Evolutionary conservation across 1,140 invertebrate species (phyloP), one percentile per base, ranked within the genome.

Genomic region (Cepaea nemoralis): DNA sequence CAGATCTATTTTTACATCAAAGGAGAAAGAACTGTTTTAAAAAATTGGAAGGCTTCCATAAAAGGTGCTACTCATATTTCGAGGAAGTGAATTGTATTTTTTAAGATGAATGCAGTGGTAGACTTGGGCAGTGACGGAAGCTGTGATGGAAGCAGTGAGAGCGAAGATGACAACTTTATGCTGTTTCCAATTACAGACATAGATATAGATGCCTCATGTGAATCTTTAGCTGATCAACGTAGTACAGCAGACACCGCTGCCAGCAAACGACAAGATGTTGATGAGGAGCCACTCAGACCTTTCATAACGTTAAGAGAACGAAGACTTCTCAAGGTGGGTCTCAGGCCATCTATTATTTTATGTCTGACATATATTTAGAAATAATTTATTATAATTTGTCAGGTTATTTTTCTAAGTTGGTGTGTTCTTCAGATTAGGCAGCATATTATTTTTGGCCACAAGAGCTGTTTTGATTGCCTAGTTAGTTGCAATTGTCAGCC

Each of bases 271-370:
- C 69, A 50, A 66, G 77, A 63, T 71, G 83, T 19, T 63, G 55
- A 39, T 75, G 81, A 45, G 45, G 66, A 82, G 27, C 75, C 78
- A n/a, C 85, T 84, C 33, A 87, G 85, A 73, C 83, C 85, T 39
- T 73, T 82, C 33, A 88, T 89, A 84, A 84, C 88, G 37, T 76
- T 89, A 24, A 71, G 88, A 40, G 87, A 89, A 42, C 82, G 88
- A 59, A 80, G 88, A 63, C 66, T 89, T 10, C 83, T 84, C 55
- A 88, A 86, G 79, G 75, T 73, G n/a, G 27, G 14, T 39, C 50
- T 55, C 16, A 22, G 2, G 22, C n/a, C 1, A 22, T 55, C 22
- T 55, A 2, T 55, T 55, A 22, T 55, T 55, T 55, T 14, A 55
- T 22, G 22, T 55, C 50, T 55, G 8, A n/a, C n/a, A n/a, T n/a